phyloP scores from a whole-genome alignment of 2,797 vertebrate species.

The Apogon talboti region DNA sequence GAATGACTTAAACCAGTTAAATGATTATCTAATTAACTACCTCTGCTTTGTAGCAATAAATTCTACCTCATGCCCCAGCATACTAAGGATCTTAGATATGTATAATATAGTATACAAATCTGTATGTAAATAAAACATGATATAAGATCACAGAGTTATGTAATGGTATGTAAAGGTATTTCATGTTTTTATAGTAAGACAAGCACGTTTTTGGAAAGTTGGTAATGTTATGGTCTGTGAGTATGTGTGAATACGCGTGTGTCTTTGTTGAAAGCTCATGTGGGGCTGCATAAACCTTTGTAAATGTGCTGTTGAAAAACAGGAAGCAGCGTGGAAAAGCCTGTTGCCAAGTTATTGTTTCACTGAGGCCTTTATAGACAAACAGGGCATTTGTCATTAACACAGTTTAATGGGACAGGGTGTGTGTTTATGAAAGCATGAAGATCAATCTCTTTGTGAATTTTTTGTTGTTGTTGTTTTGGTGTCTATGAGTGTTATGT shows the following conservation, averaged over 20 bases:
- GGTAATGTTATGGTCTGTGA: neutral
- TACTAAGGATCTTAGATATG: no score
- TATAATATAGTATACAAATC: no score
- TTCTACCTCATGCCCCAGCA: no score
- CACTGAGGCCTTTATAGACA: constrained; percentile 36
- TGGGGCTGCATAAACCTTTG: constrained; percentile 39
- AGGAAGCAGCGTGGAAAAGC: constrained; percentile 74
- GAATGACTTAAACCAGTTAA: no score
- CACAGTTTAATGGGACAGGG: constrained; percentile 15
- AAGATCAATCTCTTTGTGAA: constrained; percentile 28
- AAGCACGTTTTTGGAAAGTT: constrained; percentile 6
- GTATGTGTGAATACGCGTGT: constrained; percentile 4
- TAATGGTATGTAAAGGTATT: neutral
- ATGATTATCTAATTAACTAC: no score
- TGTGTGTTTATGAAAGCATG: constrained; percentile 32
- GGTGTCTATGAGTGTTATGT: constrained; percentile 9
- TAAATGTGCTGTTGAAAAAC: constrained; percentile 69
- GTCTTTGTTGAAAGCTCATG: constrained; percentile 4
- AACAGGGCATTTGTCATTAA: constrained; percentile 49
- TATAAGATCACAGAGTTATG: neutral
- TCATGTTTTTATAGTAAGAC: neutral
- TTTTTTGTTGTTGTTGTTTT: neutral
- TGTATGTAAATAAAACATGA: no score
- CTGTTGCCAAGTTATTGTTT: constrained; percentile 79
- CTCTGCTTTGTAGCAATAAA: no score